Evolutionary conservation across 2,888 invertebrate species (phyloP).

Genomic region (Oegoconia quadripuncta): DNA sequence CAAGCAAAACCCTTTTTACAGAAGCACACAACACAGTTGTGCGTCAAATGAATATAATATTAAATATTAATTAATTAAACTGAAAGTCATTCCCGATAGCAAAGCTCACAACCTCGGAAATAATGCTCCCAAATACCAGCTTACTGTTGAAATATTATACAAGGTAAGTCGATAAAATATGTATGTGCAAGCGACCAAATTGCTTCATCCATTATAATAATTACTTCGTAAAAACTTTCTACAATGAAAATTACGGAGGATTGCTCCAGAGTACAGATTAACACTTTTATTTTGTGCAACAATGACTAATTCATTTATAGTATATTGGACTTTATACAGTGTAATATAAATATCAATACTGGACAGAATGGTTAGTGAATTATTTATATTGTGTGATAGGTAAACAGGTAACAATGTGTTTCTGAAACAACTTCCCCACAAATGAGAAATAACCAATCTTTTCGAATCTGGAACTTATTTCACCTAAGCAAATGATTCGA

Average conservation of each 20-base stretch:
- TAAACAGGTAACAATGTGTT: constrained; percentile 45
- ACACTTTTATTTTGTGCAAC: constrained; percentile 47
- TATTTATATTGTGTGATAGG: constrained; percentile 54
- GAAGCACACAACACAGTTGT: constrained; percentile 68
- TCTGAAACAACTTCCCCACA: not conserved
- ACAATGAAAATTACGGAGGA: constrained; percentile 5
- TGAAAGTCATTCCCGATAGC: constrained; percentile 75
- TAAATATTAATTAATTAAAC: constrained; percentile 56
- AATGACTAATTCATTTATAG: constrained; percentile 26
- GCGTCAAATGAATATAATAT: constrained; percentile 59
- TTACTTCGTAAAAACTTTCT: not conserved
- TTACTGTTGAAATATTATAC: constrained; percentile 62
- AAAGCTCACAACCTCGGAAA: constrained; percentile 77
- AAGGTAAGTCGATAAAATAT: constrained; percentile 46
- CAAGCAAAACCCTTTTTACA: constrained; percentile 73
- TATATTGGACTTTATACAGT: constrained; percentile 26
- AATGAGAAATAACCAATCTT: not conserved
- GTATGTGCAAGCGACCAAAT: constrained; percentile 9
- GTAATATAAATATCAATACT: constrained; percentile 23
- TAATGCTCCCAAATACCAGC: constrained; percentile 78
- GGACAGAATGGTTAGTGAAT: constrained; percentile 28
- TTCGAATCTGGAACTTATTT: not conserved
- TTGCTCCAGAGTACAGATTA: constrained; percentile 1
- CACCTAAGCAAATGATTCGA: not conserved
- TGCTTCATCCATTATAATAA: constrained; percentile 7